phyloP scores from a whole-genome alignment of 2,113 vertebrate genomes.

The Thymallus thymallus region DNA sequence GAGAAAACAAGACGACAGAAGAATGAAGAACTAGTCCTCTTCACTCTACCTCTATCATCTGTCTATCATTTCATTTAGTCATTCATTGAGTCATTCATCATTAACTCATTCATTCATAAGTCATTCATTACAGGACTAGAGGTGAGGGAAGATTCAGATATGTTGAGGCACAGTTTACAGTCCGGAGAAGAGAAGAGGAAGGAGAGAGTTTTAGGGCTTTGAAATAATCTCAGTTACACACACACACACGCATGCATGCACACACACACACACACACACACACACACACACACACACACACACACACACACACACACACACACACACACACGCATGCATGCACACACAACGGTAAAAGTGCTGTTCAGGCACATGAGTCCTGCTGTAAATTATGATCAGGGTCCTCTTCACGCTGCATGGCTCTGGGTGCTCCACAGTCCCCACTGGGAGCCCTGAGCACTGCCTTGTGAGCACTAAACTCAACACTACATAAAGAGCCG shows the following conservation, averaged over 20 bases:
- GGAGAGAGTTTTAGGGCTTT: not conserved
- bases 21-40: conserved; percentile 66
- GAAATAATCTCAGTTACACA: not conserved
- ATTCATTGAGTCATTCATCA: no score
- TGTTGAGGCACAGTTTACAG: no score
- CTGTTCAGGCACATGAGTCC: conserved; percentile 74
- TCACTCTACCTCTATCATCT: conserved; percentile 58
- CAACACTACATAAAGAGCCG: conserved; percentile 9
- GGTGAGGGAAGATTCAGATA: no score
- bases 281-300: not conserved
- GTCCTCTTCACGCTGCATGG: conserved; percentile 73
- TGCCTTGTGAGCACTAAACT: conserved; percentile 55
- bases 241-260: conserved; percentile 6
- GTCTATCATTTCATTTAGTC: conserved; percentile 61
- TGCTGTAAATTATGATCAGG: conserved; percentile 83
- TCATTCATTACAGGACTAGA: no score
- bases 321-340: not conserved
- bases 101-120: no score
- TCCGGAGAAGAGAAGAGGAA: not conserved
- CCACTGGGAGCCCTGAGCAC: conserved; percentile 22
- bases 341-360: conserved; percentile 53
- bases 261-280: conserved; percentile 5
- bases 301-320: not conserved
- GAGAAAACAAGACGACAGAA: conserved; percentile 10
- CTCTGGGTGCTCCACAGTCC: conserved; percentile 55